These are phyloP conservation scores for Piaya cayana DNA, from an alignment of 2,113 vertebrate species.

Conservation along the genomic window DNA sequence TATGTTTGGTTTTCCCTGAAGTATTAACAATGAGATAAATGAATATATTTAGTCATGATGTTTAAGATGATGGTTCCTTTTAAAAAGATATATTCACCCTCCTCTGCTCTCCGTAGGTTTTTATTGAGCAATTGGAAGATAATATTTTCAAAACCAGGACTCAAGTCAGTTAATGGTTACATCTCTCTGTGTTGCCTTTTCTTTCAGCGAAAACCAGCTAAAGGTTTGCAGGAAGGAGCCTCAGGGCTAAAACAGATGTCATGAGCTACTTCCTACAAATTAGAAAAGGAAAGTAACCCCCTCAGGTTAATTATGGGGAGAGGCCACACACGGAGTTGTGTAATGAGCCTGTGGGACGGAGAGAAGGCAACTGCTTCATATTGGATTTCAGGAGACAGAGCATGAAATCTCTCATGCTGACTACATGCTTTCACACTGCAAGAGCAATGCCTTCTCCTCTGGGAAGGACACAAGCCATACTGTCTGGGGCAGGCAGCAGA, in stretches of 20 bases:
- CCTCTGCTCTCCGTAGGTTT: not conserved
- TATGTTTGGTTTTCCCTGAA: not conserved
- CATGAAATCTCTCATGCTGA: conserved; percentile 63
- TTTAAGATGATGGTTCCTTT: not conserved
- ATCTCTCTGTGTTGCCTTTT: conserved; percentile 33
- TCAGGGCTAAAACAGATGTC: conserved; percentile 68
- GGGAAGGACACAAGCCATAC: not conserved
- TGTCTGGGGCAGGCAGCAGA: not conserved
- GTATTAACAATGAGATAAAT: not conserved
- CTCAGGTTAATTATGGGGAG: conserved; percentile 72
- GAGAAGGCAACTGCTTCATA: conserved; percentile 58
- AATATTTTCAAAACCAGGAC: not conserved
- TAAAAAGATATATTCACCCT: not conserved
- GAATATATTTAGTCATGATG: not conserved
- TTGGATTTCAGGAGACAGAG: conserved; percentile 66
- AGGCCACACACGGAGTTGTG: conserved; percentile 73
- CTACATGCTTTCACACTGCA: conserved; percentile 10
- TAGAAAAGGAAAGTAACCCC: conserved; percentile 75
- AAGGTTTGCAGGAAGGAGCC: conserved; percentile 62
- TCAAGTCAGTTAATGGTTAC: not conserved
- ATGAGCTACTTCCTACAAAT: conserved; percentile 76
- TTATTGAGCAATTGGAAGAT: conserved; percentile 15
- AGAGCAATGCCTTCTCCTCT: not conserved
- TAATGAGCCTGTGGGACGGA: conserved; percentile 32
- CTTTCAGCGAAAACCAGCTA: conserved; percentile 18